Conservation (phyloP, 64 coral and sea anemone species). For the Hydrozoanthus tunicans region DNA sequence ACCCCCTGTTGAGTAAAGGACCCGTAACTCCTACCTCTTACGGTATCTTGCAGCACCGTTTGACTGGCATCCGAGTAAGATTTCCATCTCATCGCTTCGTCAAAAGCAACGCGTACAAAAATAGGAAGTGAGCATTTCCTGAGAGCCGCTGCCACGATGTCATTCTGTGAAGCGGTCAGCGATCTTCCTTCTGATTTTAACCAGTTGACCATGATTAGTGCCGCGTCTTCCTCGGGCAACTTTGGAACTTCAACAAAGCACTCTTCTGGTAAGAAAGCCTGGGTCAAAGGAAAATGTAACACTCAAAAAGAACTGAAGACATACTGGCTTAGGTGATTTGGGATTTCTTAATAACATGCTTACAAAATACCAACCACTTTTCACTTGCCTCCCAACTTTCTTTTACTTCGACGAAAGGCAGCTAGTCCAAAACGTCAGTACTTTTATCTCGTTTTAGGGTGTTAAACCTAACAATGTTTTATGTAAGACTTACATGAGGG, state of each 20-base stretch:
- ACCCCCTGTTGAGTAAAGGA: not conserved
- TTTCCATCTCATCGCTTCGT: conserved; percentile 91
- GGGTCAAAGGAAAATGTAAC: not conserved
- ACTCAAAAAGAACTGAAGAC: not conserved
- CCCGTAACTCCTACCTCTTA: conserved; percentile 53
- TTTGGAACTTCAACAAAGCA: conserved; percentile 86
- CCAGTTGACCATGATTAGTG: conserved; percentile 78
- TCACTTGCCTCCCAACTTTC: too few relatives aligned
- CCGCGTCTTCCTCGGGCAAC: conserved; percentile 76
- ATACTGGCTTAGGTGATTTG: too few relatives aligned
- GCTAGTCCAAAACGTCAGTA: too few relatives aligned
- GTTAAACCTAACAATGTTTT: too few relatives aligned
- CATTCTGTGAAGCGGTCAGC: conserved; percentile 60
- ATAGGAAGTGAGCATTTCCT: conserved; percentile 85
- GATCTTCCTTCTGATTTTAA: conserved; percentile 62
- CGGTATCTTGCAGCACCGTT: conserved; percentile 81
- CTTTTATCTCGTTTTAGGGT: too few relatives aligned
- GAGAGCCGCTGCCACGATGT: conserved; percentile 57
- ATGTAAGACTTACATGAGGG: too few relatives aligned
- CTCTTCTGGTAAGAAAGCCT: conserved; percentile 74
- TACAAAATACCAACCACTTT: too few relatives aligned
- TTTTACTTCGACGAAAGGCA: too few relatives aligned
- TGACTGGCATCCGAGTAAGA: conserved; percentile 64
- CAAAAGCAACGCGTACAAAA: conserved; percentile 89
- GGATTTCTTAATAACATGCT: too few relatives aligned